Evolutionary conservation across 1,140 invertebrate genomes (phyloP).

Genomic region (Platorchestia sp.): DNA sequence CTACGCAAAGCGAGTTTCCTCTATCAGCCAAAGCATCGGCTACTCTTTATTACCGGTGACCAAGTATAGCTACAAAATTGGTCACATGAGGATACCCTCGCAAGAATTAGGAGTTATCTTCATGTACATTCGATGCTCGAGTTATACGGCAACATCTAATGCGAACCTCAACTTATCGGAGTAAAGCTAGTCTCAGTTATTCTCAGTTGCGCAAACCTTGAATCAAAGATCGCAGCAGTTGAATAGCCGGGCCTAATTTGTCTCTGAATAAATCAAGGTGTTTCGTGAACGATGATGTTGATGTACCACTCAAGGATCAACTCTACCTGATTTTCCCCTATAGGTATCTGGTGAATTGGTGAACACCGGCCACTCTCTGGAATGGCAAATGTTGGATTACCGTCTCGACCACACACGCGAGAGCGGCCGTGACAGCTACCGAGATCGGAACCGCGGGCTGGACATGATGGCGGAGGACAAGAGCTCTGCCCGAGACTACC

Average conservation of each 20-base stretch:
- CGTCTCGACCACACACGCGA: not conserved
- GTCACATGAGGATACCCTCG: not conserved
- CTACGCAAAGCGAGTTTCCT: not conserved
- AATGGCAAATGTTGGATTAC: conserved; percentile 38
- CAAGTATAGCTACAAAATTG: not conserved
- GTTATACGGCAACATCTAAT: too few relatives aligned
- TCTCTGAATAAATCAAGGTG: too few relatives aligned
- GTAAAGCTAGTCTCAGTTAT: too few relatives aligned
- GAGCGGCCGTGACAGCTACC: not conserved
- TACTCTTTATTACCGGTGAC: not conserved
- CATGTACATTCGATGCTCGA: too few relatives aligned
- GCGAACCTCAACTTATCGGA: too few relatives aligned
- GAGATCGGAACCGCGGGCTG: not conserved
- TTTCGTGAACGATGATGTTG: too few relatives aligned
- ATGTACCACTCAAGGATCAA: too few relatives aligned
- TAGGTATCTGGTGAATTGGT: conserved; percentile 56
- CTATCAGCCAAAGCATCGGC: not conserved
- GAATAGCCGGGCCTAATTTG: too few relatives aligned
- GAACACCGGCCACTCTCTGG: conserved; percentile 56
- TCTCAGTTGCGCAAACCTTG: too few relatives aligned
- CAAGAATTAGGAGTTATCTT: not conserved
- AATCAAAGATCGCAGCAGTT: too few relatives aligned
- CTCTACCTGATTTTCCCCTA: too few relatives aligned
- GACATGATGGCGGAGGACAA: not conserved
- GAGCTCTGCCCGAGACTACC: not conserved